Percentiles rank a stretch among this genome's conserved stretches.
These are phyloP conservation scores for Eumerus sabulonum DNA, from an alignment of 2,888 invertebrate species.

Conservation along the genomic window DNA sequence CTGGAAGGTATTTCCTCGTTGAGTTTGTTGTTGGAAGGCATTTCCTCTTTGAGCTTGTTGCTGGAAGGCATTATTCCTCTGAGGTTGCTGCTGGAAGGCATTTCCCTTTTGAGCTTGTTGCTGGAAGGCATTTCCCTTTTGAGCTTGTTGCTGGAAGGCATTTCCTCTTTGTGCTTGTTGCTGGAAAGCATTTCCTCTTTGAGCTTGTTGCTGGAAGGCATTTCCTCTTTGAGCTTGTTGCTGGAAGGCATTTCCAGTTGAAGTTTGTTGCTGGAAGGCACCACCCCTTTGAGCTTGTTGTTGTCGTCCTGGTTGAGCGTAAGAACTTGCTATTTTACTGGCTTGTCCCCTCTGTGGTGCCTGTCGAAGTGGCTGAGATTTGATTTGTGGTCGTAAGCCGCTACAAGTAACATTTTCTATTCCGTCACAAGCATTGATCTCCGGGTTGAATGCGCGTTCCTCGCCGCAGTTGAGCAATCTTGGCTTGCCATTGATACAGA, in stretches of 20 bases:
- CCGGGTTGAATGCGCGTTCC: slow-evolving; percentile 88
- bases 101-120: no score
- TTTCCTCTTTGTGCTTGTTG: no score
- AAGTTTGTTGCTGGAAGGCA: slow-evolving; percentile 37
- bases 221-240: slow-evolving; percentile 11
- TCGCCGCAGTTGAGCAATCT: slow-evolving; percentile 88
- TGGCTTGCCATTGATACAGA: slow-evolving; percentile 87
- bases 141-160: no score
- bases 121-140: no score
- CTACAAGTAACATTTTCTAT: slow-evolving; percentile 89
- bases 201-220: slow-evolving; percentile 12
- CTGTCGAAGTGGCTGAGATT: slow-evolving; percentile 29
- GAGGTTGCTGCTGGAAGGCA: no score
- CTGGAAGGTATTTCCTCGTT: no score
- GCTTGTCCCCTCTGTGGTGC: neutral
- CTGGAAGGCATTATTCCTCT: no score
- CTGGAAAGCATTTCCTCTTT: slow-evolving; percentile 21
- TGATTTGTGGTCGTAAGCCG: slow-evolving; percentile 60
- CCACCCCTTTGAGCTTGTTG: slow-evolving; percentile 23
- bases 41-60: no score
- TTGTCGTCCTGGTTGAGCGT: slow-evolving; percentile 6
- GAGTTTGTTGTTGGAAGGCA: no score
- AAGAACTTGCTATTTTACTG: slow-evolving; percentile 5
- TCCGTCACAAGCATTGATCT: slow-evolving; percentile 86
- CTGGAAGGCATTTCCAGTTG: slow-evolving; percentile 24